phyloP scores from a whole-genome alignment of 30 jellyfish, hydroid and myxozoan species.

The Hydra vulgaris region DNA sequence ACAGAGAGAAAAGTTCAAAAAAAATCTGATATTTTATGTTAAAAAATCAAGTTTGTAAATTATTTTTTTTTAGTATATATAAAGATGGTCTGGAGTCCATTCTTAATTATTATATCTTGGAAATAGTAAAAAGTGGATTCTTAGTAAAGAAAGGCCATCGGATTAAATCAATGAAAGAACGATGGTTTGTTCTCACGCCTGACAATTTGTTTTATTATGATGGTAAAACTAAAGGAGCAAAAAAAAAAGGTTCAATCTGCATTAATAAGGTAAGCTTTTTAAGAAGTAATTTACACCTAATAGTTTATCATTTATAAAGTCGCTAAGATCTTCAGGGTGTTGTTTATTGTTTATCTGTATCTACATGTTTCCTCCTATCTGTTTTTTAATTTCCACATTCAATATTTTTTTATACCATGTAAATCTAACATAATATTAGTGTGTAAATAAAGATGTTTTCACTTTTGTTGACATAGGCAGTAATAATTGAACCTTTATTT shows the following conservation, averaged over 20 bases:
- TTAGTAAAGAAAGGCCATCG: slow-evolving; percentile 88
- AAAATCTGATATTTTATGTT: too few species aligned
- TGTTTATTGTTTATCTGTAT: too few species aligned
- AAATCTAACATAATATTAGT: neutral
- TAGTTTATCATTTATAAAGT: neutral
- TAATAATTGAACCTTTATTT: slow-evolving; percentile 38
- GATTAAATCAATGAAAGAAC: slow-evolving; percentile 79
- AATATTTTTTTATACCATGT: neutral
- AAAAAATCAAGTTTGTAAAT: neutral
- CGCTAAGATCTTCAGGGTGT: too few species aligned
- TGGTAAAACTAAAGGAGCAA: slow-evolving; percentile 40
- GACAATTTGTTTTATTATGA: slow-evolving; percentile 46
- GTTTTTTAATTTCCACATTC: neutral
- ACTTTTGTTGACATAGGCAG: slow-evolving; percentile 1
- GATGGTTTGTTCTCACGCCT: slow-evolving; percentile 89
- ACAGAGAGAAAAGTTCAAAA: neutral
- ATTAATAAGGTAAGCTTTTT: slow-evolving; percentile 31
- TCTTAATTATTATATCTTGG: slow-evolving; percentile 34
- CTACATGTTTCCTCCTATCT: too few species aligned
- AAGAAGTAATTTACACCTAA: neutral
- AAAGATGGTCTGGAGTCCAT: slow-evolving; percentile 64
- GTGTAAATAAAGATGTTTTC: neutral
- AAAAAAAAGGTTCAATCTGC: slow-evolving; percentile 53
- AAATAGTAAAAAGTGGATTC: slow-evolving; percentile 57
- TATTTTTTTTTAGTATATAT: slow-evolving; percentile 36